These are phyloP conservation scores for Saxidomus purpurata DNA, from an alignment of 1,140 invertebrate genomes.

Conservation along the genomic window DNA sequence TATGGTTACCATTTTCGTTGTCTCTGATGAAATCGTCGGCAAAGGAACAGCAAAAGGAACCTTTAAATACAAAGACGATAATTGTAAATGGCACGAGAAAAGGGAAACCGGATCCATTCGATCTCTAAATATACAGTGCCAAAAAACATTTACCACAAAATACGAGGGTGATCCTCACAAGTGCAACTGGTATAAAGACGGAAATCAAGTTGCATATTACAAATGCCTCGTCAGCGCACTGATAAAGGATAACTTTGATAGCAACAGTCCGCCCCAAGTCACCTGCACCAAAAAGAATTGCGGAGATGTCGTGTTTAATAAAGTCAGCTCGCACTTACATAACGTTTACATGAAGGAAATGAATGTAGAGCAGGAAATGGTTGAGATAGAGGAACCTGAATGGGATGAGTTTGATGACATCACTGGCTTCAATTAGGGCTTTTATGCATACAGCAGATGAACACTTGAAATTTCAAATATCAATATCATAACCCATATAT, in stretches of 20 bases:
- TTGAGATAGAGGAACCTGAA: background rate
- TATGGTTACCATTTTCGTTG: background rate
- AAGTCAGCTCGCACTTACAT: background rate
- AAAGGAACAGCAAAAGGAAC: background rate
- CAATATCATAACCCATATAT: too few species aligned
- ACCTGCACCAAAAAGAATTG: background rate
- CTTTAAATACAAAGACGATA: background rate
- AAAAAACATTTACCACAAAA: background rate
- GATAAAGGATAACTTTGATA: background rate
- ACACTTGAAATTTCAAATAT: too few species aligned
- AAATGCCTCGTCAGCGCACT: background rate
- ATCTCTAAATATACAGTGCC: background rate
- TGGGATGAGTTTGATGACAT: background rate
- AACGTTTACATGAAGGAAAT: background rate
- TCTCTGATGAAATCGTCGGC: background rate
- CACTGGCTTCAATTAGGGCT: too few species aligned
- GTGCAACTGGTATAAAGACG: background rate
- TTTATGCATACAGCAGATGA: too few species aligned
- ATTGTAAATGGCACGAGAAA: background rate
- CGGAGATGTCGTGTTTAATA: background rate
- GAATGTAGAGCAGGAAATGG: background rate
- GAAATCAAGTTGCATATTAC: conserved; percentile 13
- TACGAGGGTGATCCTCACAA: background rate
- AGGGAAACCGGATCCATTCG: background rate
- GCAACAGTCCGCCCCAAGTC: background rate